Base-by-base conservation (phyloP, 2,797 vertebrate species). In the Thaleichthys pacificus region DNA sequence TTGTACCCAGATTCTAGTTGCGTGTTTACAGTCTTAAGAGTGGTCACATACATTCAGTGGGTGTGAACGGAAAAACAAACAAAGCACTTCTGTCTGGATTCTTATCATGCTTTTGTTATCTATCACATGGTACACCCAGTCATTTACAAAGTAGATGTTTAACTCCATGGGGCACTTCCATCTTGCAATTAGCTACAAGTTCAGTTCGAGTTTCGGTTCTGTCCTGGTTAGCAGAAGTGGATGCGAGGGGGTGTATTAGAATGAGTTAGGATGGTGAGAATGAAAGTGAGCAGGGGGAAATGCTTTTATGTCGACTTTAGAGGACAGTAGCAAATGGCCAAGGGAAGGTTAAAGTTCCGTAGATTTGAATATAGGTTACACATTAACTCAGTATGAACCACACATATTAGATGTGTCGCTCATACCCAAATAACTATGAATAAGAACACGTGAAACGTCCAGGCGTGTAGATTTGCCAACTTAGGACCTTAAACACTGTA, bases 41-140 rank as follows among this genome's bases (percentile, higher is more conserved):
- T 57, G 54, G 67, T 57, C 67, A 35, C 6, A 21, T 12, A 24
- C 54, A 58, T 11, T 47, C 42, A 58, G 28, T n/a, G 54, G 67
- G 51, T 5, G 51, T 35, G 51, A 15, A n/a, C 30, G 4, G 22
- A 22, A 3, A 35, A 65, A 7, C 32, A 68, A 35, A 82, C 78
- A 79, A 77, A 58, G 78, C 69, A 5, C 69, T 26, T 21, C 19
- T 68, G 66, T 42, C 69, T 80, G 61, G 77, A 66, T 61, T 74
- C 81, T 88, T 88, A 88, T 87, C 86, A 69, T 7, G 17, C 19
- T 56, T 56, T 42, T 22, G 1, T 66, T 64, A 62, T 70, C 17
- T 9, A 71, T 70, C 66, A 42, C 77, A 82, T 85, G 76, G 69
- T 19, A 68, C 76, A 78, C 42, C 17, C 15, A 0, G 3, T 57